Evolutionary conservation across 2,888 invertebrate species (phyloP).

Genomic region (Erebia aethiops): DNA sequence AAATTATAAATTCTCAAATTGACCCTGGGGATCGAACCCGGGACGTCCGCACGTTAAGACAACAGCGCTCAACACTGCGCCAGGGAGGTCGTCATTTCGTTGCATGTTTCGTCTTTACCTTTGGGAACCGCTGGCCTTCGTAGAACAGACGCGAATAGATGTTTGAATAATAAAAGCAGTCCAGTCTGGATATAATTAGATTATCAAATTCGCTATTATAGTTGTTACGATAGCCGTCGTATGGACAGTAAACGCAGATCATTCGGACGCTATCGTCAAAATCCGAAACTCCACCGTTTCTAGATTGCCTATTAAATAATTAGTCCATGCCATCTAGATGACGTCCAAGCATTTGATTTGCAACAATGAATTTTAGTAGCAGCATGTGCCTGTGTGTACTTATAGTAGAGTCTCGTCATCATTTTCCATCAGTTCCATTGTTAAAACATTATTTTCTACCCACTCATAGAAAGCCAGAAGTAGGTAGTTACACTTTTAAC

Average conservation of each 20-base stretch:
- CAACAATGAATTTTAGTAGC: not conserved
- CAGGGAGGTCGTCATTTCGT: no score
- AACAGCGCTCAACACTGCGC: no score
- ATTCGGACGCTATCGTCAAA: not conserved
- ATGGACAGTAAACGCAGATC: not conserved
- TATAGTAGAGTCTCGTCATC: no score
- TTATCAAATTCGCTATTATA: slow-evolving; percentile 19
- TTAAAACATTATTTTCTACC: no score
- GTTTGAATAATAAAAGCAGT: slow-evolving; percentile 19
- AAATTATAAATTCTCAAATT: no score
- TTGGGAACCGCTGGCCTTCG: not conserved
- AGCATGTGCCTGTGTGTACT: no score
- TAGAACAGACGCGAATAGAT: slow-evolving; percentile 19
- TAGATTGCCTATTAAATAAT: not conserved
- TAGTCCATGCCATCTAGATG: not conserved
- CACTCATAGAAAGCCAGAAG: no score
- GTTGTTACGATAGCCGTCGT: not conserved
- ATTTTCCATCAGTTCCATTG: no score
- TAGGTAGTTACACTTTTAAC: no score
- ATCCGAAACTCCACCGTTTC: not conserved
- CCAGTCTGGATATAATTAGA: slow-evolving; percentile 30
- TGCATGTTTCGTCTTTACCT: not conserved
- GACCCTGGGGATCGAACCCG: not conserved
- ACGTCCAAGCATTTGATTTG: not conserved
- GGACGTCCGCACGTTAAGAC: not conserved